Evolutionary conservation across 2,797 vertebrate genomes (phyloP).

Genomic region (Hemibagrus guttatus): DNA sequence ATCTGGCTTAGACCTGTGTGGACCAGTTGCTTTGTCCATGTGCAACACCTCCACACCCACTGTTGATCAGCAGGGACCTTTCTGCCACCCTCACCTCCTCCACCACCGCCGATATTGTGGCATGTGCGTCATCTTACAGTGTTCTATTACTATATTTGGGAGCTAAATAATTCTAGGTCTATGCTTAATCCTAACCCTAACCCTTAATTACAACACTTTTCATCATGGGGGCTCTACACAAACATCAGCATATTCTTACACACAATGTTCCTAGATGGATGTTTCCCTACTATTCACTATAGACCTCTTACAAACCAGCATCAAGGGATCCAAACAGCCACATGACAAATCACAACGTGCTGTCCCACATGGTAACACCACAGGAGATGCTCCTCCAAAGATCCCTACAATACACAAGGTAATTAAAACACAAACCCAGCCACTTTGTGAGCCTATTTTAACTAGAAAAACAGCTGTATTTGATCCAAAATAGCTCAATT

Average conservation of each 20-base stretch:
- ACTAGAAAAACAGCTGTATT: neutral
- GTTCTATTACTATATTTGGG: constrained; percentile 17
- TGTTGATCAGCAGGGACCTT: constrained; percentile 43
- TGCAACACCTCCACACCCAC: constrained; percentile 40
- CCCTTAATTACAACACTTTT: neutral
- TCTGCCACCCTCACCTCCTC: constrained; percentile 35
- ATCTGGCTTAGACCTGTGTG: constrained; percentile 27
- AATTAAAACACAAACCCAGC: neutral
- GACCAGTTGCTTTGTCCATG: constrained; percentile 52
- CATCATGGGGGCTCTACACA: neutral
- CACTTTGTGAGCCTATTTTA: neutral
- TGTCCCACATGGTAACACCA: constrained; percentile 10
- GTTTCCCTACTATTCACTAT: neutral
- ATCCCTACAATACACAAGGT: neutral
- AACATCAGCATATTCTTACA: neutral
- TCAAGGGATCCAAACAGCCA: constrained; percentile 20
- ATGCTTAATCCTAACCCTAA: neutral
- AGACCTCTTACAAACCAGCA: neutral
- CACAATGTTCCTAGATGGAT: neutral
- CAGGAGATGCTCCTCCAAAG: neutral
- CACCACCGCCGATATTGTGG: constrained; percentile 17
- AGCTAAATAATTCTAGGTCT: neutral
- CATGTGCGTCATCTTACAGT: constrained; percentile 36
- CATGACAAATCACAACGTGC: neutral
- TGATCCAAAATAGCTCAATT: neutral